These are phyloP conservation scores for Sandelia bainsii DNA, from an alignment of 2,797 vertebrate genomes.

Conservation along the genomic window DNA sequence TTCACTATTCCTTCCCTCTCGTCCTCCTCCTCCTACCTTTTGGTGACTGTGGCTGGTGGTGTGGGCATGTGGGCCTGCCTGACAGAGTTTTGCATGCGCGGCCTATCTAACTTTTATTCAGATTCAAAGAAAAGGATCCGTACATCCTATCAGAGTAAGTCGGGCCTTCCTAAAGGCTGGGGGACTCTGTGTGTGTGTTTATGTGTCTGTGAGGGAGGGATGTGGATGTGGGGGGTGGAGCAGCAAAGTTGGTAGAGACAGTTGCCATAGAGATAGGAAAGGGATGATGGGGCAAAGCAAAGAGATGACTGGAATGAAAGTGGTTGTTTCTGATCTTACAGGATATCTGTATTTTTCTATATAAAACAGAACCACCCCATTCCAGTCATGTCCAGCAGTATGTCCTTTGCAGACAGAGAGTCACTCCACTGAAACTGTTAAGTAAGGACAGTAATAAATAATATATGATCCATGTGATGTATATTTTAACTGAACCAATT, in stretches of 20 bases:
- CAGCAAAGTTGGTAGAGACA: constrained; percentile 15
- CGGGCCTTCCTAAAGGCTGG: constrained; percentile 71
- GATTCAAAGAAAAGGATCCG: constrained; percentile 99
- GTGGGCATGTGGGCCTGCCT: constrained; percentile 93
- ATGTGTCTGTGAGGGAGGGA: constrained; percentile 21
- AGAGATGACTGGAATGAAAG: constrained; percentile 66
- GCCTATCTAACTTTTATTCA: constrained; percentile 99
- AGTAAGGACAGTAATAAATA: constrained; percentile 57
- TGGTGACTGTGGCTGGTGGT: constrained; percentile 88
- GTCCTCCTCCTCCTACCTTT: constrained; percentile 85
- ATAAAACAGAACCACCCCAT: constrained; percentile 22
- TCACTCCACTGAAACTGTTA: constrained; percentile 45
- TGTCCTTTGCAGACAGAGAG: constrained; percentile 64
- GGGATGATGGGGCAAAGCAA: constrained; percentile 35
- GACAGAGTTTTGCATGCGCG: constrained; percentile 99
- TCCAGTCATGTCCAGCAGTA: constrained; percentile 69
- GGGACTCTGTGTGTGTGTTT: constrained; percentile 51
- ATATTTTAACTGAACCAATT: constrained; percentile 57
- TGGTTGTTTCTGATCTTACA: constrained; percentile 7
- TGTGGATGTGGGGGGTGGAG: neutral
- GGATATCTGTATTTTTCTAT: constrained; percentile 11
- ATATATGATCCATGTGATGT: constrained; percentile 60
- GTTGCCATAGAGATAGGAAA: constrained; percentile 6
- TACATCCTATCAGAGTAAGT: constrained; percentile 99
- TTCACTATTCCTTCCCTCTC: neutral